Conservation (phyloP, 2,113 vertebrate species). For the Cervus canadensis region DNA sequence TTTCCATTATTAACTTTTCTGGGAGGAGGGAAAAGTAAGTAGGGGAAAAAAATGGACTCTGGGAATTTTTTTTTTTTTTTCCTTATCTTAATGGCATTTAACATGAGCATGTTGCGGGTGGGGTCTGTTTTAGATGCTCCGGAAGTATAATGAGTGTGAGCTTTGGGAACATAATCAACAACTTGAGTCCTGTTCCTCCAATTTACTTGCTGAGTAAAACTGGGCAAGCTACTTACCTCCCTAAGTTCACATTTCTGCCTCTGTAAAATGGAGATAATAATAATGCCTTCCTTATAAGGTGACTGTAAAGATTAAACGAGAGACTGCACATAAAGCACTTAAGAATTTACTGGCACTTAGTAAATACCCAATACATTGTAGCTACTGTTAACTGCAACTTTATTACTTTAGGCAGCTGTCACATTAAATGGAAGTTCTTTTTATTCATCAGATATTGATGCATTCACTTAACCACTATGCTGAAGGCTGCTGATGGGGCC, state of each 20-base stretch:
- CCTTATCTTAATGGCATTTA: conserved; percentile 21
- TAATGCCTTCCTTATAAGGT: neutral
- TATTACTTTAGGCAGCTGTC: neutral
- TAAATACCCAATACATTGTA: neutral
- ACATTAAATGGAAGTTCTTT: neutral
- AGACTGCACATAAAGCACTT: neutral
- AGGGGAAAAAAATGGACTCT: neutral
- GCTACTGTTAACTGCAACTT: neutral
- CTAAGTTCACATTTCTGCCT: neutral
- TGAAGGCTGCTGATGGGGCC: neutral
- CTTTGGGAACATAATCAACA: neutral
- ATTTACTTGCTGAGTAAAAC: neutral
- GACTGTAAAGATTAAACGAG: neutral
- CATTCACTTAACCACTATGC: neutral
- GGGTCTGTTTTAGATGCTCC: neutral
- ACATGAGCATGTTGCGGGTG: neutral
- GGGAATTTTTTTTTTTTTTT: conserved; percentile 11
- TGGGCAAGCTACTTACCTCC: neutral
- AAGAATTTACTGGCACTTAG: conserved; percentile 4
- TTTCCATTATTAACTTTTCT: conserved; percentile 67
- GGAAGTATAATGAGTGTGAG: neutral
- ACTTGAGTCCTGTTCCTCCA: neutral
- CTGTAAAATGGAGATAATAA: neutral
- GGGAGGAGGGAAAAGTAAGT: neutral
- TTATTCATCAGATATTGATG: neutral